Evolutionary conservation across 1,140 invertebrate genomes (phyloP).

Genomic region (Calycopis cecrops): DNA sequence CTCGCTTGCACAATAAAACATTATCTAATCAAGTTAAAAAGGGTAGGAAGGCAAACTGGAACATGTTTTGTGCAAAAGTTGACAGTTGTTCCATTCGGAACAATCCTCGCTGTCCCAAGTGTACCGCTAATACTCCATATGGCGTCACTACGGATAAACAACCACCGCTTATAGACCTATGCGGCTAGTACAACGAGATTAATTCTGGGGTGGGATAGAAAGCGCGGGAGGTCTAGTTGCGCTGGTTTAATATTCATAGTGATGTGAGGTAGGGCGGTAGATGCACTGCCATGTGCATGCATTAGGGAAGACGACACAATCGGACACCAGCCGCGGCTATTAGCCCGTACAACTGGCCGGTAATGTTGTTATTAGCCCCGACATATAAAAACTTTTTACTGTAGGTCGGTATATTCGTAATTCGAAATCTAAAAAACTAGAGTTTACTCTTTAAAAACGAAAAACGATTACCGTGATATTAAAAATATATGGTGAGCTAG

Average conservation of each 20-base stretch:
- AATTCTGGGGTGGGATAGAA: constrained; percentile 5
- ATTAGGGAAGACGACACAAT: constrained; percentile 68
- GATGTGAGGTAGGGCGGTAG: constrained; percentile 56
- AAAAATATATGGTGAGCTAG: too few species aligned
- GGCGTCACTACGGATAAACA: constrained; percentile 54
- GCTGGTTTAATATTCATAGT: constrained; percentile 52
- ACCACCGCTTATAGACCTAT: constrained; percentile 38
- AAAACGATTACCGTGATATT: too few species aligned
- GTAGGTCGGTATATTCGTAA: not conserved
- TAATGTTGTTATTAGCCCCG: constrained; percentile 12
- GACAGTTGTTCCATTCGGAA: constrained; percentile 63
- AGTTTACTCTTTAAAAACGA: too few species aligned
- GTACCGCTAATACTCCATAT: constrained; percentile 71
- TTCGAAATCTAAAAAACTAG: too few species aligned
- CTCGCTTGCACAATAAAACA: not conserved
- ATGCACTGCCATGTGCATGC: constrained; percentile 69
- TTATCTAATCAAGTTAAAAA: constrained; percentile 17
- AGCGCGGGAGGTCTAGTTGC: constrained; percentile 27
- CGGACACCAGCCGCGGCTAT: constrained; percentile 51
- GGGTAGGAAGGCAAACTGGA: constrained; percentile 25
- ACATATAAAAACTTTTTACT: not conserved
- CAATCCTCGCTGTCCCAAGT: constrained; percentile 65
- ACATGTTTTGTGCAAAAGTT: constrained; percentile 48
- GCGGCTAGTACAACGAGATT: constrained; percentile 9
- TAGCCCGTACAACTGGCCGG: constrained; percentile 59